Evolutionary conservation across 2,888 invertebrate species (phyloP), one percentile per base, ranked within the genome.

Genomic region (Camponotus fellah): DNA sequence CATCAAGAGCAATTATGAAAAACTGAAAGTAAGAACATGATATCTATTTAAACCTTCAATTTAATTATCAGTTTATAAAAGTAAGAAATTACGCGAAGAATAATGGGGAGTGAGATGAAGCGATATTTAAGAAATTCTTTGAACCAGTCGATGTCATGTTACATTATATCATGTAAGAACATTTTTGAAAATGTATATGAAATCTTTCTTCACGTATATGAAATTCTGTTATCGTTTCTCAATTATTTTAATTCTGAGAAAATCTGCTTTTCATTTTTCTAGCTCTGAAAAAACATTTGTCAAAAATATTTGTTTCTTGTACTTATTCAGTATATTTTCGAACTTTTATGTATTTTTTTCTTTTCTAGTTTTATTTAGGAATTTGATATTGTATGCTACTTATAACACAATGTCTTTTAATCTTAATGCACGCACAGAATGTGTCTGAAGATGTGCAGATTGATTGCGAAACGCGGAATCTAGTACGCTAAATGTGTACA

Each of bases 31-130:
- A 12, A 37, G 14, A 40, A 53, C 8, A 34, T 0, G 10, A 9
- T 32, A 32, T 32, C 21, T 21, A 72, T 72, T 26, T 58, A 21
- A 6, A 8, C 6, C 3, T n/a, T 53, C 14, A n/a, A 6, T 26
- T 58, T 17, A n/a, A 74, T 60, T 0, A 60, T 74, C 32, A n/a
- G n/a, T 72, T 58, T 43, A n/a, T n/a, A 60, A 6, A 75, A 64
- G 2, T 8, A 12, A 49, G 17, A 40, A n/a, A 10, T 21, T 37
- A 46, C 4, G 21, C 0, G 17, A 2, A 14, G 12, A 34, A 43
- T 14, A 62, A 64, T 34, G 10, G 6, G 53, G 12, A 46, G 46
- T 46, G 10, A 37, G 26, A 37, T 4, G 6, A 32, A 46, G 12
- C 12, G 12, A 75, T 21, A 14, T 32, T 10, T 14, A 17, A 9